Evolutionary conservation across 2,113 vertebrate genomes (phyloP), one percentile per base, ranked within the genome.

Genomic region (Gymnocephalus cernua): DNA sequence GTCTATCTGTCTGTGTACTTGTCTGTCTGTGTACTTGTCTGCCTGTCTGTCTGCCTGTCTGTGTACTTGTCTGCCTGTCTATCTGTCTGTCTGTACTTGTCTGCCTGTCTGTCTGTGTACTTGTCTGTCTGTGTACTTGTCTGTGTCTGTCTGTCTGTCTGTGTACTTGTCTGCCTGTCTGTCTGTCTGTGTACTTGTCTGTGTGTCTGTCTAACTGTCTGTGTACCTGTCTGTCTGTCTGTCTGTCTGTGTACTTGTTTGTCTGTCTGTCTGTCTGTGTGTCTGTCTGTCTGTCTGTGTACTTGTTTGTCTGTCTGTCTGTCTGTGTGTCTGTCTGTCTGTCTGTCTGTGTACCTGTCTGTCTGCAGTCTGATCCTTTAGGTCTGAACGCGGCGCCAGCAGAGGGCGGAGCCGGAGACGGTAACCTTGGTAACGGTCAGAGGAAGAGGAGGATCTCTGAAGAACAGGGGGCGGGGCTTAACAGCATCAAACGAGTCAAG

Each of bases 351-450:
- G 8, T 66, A 15, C 14, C n/a, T 16, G 4, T 79, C 10, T 25
- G 62, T 65, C 19, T 58, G 8, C 41, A 99, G 98, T 99, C 98
- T 6, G 98, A 99, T 86, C 98, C 98, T 62, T 93, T 99, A 92
- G 98, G 98, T 64, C 87, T 99, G 91, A 99, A 99, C 0, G 97
- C 98, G 0, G 97, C 98, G 44, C 97, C 98, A 0, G 95, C 95
- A 47, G 98, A 98, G 79, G 96, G 92, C 3, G 94, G 83, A 0
- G 95, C 95, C 1, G 6, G 83, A 0, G 95, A 95, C 2, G 6
- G 85, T 29, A 91, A 88, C 81, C 77, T 94, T 18, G 98, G 98
- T 71, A 96, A 94, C 61, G 97, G 95, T 72, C 93, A 96, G 50
- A 94, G 96, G 86, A 99, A 98, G 86, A 96, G 96, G 91, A 95